These are phyloP conservation scores for Decapterus maruadsi DNA, from an alignment of 2,797 vertebrate genomes.

Conservation along the genomic window DNA sequence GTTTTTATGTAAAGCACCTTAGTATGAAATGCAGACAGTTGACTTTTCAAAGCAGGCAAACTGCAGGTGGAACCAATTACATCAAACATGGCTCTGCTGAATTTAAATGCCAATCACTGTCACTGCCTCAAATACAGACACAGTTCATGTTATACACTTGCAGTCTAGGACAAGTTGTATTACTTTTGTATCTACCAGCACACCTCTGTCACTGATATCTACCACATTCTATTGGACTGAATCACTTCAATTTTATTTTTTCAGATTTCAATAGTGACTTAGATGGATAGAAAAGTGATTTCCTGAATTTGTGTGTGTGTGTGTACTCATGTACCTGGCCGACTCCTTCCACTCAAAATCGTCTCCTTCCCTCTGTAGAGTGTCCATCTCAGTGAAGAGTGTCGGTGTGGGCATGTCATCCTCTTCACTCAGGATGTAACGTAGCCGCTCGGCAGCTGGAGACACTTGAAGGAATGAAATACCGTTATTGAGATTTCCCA, in stretches of 20 bases:
- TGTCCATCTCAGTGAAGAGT: slow-evolving; percentile 98
- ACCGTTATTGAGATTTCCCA: slow-evolving; percentile 4
- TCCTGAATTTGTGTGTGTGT: background rate
- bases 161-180: background rate
- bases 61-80: background rate
- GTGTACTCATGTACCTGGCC: slow-evolving; percentile 86
- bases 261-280: background rate
- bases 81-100: background rate
- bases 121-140: background rate
- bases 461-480: slow-evolving; percentile 84
- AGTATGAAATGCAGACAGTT: background rate
- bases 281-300: background rate
- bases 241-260: background rate
- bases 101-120: background rate
- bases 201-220: background rate
- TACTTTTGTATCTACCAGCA: background rate
- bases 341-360: slow-evolving; percentile 98
- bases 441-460: slow-evolving; percentile 92
- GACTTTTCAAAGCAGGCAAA: background rate
- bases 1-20: no score
- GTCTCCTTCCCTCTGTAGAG: slow-evolving; percentile 92
- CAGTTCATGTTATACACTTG: background rate
- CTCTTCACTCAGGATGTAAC: slow-evolving; percentile 94
- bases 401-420: slow-evolving; percentile 92
- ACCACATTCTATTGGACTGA: background rate